Conservation (phyloP, 1,140 invertebrate genomes). For the Nomia melanderi region DNA sequence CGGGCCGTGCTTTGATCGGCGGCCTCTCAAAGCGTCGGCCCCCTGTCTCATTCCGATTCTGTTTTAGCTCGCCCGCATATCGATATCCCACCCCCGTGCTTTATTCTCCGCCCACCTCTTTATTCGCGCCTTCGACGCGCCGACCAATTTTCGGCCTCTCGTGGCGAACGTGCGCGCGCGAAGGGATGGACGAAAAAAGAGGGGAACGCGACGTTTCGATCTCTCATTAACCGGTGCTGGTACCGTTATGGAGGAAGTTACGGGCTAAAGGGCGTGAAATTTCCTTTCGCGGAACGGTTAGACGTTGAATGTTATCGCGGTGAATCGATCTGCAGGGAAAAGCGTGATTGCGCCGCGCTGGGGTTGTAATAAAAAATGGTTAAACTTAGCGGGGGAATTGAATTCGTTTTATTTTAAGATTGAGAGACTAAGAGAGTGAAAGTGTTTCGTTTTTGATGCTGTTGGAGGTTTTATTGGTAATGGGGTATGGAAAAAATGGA, state of each 20-base stretch:
- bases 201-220: slow-evolving; percentile 16
- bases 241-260: slow-evolving; percentile 24
- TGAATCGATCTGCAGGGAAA: neutral
- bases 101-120: slow-evolving; percentile 21
- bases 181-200: slow-evolving; percentile 4
- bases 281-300: neutral
- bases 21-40: slow-evolving; percentile 58
- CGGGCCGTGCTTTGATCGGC: slow-evolving; percentile 60
- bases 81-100: slow-evolving; percentile 57
- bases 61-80: slow-evolving; percentile 71
- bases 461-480: too few species aligned
- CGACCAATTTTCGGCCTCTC: slow-evolving; percentile 58
- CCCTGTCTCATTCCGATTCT: slow-evolving; percentile 69
- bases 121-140: slow-evolving; percentile 28
- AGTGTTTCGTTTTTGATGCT: too few species aligned
- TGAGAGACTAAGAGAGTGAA: too few species aligned
- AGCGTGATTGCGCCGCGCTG: too few species aligned
- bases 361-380: too few species aligned
- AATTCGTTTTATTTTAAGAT: too few species aligned
- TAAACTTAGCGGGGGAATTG: too few species aligned
- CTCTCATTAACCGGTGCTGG: slow-evolving; percentile 60
- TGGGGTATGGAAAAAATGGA: too few species aligned
- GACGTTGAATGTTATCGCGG: neutral
- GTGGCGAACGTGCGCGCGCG: slow-evolving; percentile 26
- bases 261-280: slow-evolving; percentile 20